Evolutionary conservation across 2,113 vertebrate genomes (phyloP).

Genomic region (Monopterus albus): DNA sequence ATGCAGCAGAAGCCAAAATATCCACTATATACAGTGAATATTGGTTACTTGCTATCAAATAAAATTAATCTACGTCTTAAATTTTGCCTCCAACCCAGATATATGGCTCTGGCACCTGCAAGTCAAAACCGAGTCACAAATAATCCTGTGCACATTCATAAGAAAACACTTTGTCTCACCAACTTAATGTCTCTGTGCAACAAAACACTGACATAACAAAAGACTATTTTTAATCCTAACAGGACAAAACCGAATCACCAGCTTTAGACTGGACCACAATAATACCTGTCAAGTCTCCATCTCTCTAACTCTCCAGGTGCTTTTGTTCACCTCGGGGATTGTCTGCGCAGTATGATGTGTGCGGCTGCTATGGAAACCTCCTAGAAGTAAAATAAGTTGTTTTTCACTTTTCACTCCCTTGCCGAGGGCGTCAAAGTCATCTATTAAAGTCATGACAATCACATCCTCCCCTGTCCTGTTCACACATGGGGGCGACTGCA

Average conservation of each 20-base stretch:
- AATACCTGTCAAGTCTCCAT: constrained; percentile 56
- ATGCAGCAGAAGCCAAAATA: no score
- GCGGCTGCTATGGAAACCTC: constrained; percentile 84
- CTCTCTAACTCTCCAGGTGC: constrained; percentile 59
- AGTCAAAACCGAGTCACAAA: neutral
- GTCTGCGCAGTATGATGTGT: constrained; percentile 62
- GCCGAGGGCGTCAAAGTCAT: constrained; percentile 56
- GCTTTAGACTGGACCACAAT: constrained; percentile 53
- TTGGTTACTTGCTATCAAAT: neutral
- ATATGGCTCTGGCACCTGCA: neutral
- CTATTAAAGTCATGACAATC: constrained; percentile 63
- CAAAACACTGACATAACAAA: constrained; percentile 45
- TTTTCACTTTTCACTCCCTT: constrained; percentile 25
- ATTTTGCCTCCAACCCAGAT: neutral
- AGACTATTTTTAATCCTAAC: constrained; percentile 51
- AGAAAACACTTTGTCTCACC: constrained; percentile 11
- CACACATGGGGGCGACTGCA: neutral
- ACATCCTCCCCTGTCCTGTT: constrained; percentile 28
- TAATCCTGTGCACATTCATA: neutral
- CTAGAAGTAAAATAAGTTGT: constrained; percentile 78
- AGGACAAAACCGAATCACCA: constrained; percentile 55
- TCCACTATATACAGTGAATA: no score
- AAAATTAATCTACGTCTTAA: neutral
- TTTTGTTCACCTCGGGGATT: constrained; percentile 68
- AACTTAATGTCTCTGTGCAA: constrained; percentile 30